Conservation (phyloP, 2,797 vertebrate genomes). For the Rhinoraja longicauda region DNA sequence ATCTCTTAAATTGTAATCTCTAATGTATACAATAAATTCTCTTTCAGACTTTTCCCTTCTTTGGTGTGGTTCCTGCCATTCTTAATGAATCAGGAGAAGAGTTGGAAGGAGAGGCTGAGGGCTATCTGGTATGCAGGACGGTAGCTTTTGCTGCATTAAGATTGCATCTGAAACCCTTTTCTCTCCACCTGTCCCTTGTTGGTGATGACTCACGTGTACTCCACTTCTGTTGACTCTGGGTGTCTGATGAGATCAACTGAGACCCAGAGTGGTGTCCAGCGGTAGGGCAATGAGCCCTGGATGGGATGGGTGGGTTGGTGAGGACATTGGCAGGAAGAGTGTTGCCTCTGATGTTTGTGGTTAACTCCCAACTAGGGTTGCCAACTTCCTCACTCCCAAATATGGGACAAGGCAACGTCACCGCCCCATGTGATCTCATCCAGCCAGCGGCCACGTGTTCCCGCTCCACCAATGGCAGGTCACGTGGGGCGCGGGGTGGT, state of each 20-base stretch:
- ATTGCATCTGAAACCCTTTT: background rate
- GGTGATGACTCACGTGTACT: too few species aligned
- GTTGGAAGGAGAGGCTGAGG: conserved; percentile 86
- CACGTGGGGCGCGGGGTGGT: too few species aligned
- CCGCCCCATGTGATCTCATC: too few species aligned
- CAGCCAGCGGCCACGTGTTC: too few species aligned
- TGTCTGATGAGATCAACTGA: background rate
- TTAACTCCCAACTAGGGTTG: background rate
- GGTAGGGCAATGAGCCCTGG: background rate
- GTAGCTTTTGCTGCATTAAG: background rate
- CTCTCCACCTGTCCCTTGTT: too few species aligned
- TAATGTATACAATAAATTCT: conserved; percentile 24
- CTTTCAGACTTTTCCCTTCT: conserved; percentile 86
- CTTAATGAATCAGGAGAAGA: conserved; percentile 89
- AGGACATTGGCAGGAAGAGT: background rate
- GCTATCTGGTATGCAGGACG: conserved; percentile 77
- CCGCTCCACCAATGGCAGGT: too few species aligned
- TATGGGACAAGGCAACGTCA: too few species aligned
- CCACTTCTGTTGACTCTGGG: background rate
- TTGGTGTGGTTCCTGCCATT: conserved; percentile 87
- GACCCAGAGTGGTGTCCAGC: background rate
- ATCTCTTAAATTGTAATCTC: background rate
- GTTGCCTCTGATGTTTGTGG: too few species aligned
- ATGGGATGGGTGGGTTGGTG: background rate
- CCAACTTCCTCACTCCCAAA: too few species aligned